Evolutionary conservation across 2,888 invertebrate species (phyloP), one percentile per base, ranked within the genome.

Genomic region (Megamerina dolium): DNA sequence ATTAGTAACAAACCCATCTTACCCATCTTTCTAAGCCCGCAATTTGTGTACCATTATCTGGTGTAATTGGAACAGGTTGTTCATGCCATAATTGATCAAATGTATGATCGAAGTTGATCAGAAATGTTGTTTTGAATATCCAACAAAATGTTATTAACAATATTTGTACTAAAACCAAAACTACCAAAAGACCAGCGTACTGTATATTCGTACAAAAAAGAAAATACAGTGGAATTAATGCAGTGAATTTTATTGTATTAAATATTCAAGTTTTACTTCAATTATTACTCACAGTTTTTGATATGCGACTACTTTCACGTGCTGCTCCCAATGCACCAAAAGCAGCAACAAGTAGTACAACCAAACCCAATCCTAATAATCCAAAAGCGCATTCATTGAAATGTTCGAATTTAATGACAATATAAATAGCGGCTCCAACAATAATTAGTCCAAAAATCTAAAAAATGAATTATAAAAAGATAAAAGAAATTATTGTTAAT

Each of bases 11-110:
- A 5, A 17, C 2, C 23, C n/a, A 19, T 43, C 61, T 52, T 41
- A 65, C 64, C 64, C 65, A 66, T 45, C 54, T 52, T 27, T 65
- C 64, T n/a, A 65, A 44, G 36, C 55, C 58, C 40, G 58, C 60
- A 33, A 65, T 66, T 46, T 58, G 58, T 35, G 58, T 64, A 40
- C 43, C 55, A 46, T 65, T 65, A 30, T 56, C 65, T 3, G 65
- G 65, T 43, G 52, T 64, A 3, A 65, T 59, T 16, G 65, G 65
- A 37, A 65, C 55, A 2, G 59, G 54, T 41, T 62, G 65, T 42
- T 60, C 55, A 14, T 52, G 53, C 65, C 65, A 65, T 39, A 66
- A 35, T 31, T 63, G 49, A 42, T 63, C 66, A 45, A 65, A 65
- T 8, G 57, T 56, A 12, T 55, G 54, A 46, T 65, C 64, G 32